Percentiles rank a stretch among this genome's conserved stretches.
These are phyloP conservation scores for Drosophila navojoa DNA, from an alignment of 1,140 invertebrate species.

Conservation along the genomic window DNA sequence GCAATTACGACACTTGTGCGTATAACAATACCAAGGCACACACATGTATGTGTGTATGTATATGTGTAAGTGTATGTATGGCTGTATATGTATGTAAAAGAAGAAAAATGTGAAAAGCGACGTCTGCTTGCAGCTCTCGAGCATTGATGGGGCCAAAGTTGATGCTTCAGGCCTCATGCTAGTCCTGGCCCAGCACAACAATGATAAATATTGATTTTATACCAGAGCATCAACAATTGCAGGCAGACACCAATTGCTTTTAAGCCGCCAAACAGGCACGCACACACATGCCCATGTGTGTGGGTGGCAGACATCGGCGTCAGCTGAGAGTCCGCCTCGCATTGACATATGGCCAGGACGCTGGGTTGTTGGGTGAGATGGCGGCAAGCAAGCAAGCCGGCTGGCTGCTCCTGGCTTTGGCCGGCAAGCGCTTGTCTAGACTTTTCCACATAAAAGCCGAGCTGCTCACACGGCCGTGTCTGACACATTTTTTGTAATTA, in stretches of 20 bases:
- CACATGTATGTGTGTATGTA: too few relatives aligned
- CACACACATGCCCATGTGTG: background rate
- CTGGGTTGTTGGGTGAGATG: background rate
- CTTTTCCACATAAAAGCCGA: constrained; percentile 68
- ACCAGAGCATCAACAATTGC: constrained; percentile 48
- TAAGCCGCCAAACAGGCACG: constrained; percentile 2
- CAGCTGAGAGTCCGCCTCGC: background rate
- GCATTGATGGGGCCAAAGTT: constrained; percentile 5
- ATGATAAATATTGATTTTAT: constrained; percentile 70
- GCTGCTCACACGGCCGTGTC: constrained; percentile 52
- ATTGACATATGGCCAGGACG: constrained; percentile 12
- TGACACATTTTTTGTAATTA: constrained; percentile 76
- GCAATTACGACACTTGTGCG: constrained; percentile 25
- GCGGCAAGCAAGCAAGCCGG: background rate
- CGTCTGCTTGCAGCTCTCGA: constrained; percentile 17
- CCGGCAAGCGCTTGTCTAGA: constrained; percentile 54
- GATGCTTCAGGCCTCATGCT: constrained; percentile 3
- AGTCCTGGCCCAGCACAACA: constrained; percentile 17
- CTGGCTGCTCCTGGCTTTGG: constrained; percentile 13
- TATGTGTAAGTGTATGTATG: too few relatives aligned
- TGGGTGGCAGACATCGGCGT: background rate
- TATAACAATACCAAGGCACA: background rate
- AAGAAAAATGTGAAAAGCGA: background rate
- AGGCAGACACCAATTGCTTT: constrained; percentile 33
- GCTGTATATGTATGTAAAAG: background rate